Percentiles rank a stretch among this genome's conserved stretches.
phyloP scores from a whole-genome alignment of 2,113 vertebrate genomes.

The Sylvilagus bachmani region DNA sequence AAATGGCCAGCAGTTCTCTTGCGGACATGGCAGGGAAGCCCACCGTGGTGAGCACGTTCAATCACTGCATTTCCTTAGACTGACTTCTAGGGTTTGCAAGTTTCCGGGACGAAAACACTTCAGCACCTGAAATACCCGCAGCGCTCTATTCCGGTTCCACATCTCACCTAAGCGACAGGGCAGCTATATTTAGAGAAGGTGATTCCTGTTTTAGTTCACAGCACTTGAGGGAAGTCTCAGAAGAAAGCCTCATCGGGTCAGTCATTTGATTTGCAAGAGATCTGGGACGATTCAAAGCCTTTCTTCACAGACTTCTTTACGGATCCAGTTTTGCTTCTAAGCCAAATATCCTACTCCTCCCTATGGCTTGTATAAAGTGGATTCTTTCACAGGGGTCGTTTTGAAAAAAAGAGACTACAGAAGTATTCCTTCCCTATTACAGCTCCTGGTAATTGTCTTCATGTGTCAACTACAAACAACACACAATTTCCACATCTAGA shows the following conservation, averaged over 20 bases:
- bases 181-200: constrained; percentile 24
- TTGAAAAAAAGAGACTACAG: constrained; percentile 18
- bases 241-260: neutral
- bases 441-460: neutral
- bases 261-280: neutral
- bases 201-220: neutral
- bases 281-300: neutral
- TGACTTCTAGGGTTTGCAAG: constrained; percentile 62
- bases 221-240: neutral
- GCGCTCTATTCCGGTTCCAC: neutral
- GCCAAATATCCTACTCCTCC: neutral
- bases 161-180: constrained; percentile 64
- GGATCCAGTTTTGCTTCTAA: neutral
- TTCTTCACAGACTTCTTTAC: neutral
- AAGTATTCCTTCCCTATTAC: neutral
- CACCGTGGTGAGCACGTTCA: constrained; percentile 41
- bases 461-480: neutral
- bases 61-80: neutral
- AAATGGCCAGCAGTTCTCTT: neutral
- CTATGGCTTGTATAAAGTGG: neutral
- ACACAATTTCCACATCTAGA: neutral
- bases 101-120: constrained; percentile 66
- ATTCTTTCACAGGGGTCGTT: neutral
- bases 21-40: neutral
- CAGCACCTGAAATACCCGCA: constrained; percentile 65